Conservation (phyloP, 2,888 invertebrate species). For the Dione vanillae region DNA sequence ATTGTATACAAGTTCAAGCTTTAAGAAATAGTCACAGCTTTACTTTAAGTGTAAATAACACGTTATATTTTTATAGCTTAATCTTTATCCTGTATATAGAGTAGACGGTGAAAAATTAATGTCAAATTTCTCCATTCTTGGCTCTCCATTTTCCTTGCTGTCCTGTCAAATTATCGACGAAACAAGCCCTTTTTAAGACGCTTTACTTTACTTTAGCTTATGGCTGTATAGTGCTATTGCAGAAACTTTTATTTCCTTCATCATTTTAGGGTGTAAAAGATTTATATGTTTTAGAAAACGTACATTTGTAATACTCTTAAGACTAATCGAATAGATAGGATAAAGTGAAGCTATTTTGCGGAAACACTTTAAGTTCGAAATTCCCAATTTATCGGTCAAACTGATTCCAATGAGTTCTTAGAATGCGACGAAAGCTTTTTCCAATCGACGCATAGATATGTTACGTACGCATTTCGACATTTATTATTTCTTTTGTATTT, state of each 20-base stretch:
- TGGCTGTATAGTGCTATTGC: background rate
- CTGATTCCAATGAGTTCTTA: constrained; percentile 56
- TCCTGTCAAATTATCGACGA: too few relatives aligned
- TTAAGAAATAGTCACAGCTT: constrained; percentile 1
- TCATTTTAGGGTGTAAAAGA: background rate
- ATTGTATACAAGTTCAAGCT: constrained; percentile 7
- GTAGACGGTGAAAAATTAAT: background rate
- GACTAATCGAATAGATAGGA: constrained; percentile 19
- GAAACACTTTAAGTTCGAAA: constrained; percentile 48
- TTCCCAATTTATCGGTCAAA: constrained; percentile 72
- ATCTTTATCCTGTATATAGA: background rate
- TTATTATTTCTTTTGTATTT: background rate
- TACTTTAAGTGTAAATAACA: background rate
- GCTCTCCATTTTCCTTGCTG: too few relatives aligned
- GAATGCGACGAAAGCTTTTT: constrained; percentile 9
- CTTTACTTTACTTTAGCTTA: too few relatives aligned
- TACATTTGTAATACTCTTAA: constrained; percentile 6
- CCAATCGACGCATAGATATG: background rate
- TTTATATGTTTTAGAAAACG: background rate
- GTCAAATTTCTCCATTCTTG: background rate
- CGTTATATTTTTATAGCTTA: background rate
- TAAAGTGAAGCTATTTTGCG: constrained; percentile 24
- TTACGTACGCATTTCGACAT: background rate
- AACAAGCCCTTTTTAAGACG: too few relatives aligned
- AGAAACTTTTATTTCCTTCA: background rate